A percentile compares a stretch with the other conserved stretches of the same genome.
phyloP scores from a whole-genome alignment of 1,140 invertebrate species.

The Papilio glaucus region DNA sequence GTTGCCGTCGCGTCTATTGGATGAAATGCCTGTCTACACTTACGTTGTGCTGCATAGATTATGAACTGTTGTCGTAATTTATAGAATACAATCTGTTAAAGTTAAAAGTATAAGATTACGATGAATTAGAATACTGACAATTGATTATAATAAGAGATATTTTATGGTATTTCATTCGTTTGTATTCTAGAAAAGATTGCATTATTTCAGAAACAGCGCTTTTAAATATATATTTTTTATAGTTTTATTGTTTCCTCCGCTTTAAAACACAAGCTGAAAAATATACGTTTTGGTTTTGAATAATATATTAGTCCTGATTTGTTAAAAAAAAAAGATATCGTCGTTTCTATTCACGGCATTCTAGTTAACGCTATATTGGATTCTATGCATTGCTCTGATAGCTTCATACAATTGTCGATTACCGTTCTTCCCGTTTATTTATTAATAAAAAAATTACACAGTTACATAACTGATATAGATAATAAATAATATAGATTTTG shows the following conservation, averaged over 20 bases:
- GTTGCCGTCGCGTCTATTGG: conserved; percentile 58
- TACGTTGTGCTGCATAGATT: neutral
- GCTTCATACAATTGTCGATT: neutral
- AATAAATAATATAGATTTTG: conserved; percentile 15
- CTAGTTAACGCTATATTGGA: neutral
- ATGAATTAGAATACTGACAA: no score
- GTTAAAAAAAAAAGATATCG: no score
- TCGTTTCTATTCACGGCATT: no score
- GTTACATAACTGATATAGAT: conserved; percentile 3
- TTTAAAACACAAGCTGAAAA: no score
- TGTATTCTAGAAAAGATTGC: no score
- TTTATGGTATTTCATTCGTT: no score
- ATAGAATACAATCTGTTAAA: neutral
- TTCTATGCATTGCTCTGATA: neutral
- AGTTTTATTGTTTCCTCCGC: no score
- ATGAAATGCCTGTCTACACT: conserved; percentile 33
- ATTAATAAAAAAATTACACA: neutral
- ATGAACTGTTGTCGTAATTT: neutral
- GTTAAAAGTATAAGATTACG: neutral
- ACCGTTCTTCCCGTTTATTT: neutral
- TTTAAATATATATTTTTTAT: no score
- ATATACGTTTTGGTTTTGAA: no score
- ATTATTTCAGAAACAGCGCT: no score
- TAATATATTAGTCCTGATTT: no score
- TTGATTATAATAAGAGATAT: no score